Conservation (phyloP, 2,797 vertebrate species). For the Lates japonicus region DNA sequence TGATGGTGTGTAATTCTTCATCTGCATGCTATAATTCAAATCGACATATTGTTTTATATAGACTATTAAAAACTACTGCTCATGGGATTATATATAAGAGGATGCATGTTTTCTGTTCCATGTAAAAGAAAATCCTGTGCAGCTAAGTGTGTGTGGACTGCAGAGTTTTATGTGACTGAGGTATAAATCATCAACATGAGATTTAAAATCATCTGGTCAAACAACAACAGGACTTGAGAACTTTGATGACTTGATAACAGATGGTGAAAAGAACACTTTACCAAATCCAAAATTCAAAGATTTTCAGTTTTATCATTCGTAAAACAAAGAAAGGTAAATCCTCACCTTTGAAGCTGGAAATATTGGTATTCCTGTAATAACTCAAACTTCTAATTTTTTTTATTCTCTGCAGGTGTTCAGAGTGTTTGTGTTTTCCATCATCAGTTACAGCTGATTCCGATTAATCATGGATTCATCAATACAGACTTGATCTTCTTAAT, state of each 20-base stretch:
- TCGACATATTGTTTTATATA: constrained; percentile 30
- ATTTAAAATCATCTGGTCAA: no score
- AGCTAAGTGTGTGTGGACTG: neutral
- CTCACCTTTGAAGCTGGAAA: no score
- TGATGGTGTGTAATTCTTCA: neutral
- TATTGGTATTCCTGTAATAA: no score
- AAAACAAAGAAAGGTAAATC: no score
- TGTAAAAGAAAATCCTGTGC: constrained; percentile 9
- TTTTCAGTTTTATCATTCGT: no score
- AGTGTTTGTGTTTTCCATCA: neutral
- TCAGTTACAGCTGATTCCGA: neutral
- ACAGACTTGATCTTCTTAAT: no score
- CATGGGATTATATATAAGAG: constrained; percentile 18
- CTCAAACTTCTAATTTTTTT: no score
- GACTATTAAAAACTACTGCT: neutral
- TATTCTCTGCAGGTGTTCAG: neutral
- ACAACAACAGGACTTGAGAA: no score
- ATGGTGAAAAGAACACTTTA: no score
- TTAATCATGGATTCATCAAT: neutral
- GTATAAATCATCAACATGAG: no score
- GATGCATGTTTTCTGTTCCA: constrained; percentile 16
- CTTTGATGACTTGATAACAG: no score
- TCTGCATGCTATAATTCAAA: neutral
- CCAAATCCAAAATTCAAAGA: no score
- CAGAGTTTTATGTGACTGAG: neutral